phyloP scores from a whole-genome alignment of 2,797 vertebrate genomes.

The Pempheris klunzingeri region DNA sequence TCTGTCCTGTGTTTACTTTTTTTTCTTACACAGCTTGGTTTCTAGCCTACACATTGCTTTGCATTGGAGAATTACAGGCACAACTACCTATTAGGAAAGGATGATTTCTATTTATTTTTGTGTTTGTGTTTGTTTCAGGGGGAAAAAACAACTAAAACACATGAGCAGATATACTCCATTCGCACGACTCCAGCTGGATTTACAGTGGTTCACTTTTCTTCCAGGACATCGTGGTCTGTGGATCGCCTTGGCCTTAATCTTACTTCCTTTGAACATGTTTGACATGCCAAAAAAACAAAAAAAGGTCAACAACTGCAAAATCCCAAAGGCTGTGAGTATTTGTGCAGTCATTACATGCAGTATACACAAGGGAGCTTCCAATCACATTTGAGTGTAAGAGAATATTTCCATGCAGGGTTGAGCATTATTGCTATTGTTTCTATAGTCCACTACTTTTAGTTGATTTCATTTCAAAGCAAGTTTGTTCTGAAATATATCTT shows the following conservation, averaged over 20 bases:
- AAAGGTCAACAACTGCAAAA: constrained; percentile 36
- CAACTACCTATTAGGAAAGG: constrained; percentile 54
- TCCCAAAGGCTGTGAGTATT: constrained; percentile 72
- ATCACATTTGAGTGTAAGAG: not conserved
- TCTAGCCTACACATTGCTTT: constrained; percentile 67
- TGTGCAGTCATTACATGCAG: constrained; percentile 12
- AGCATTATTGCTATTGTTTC: not conserved
- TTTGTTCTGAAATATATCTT: not conserved
- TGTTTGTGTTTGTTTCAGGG: constrained; percentile 34
- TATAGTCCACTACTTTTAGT: not conserved
- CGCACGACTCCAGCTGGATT: constrained; percentile 39
- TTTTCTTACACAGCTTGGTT: constrained; percentile 56
- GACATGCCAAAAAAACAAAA: not conserved
- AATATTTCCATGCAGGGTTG: not conserved
- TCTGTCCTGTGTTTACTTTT: constrained; percentile 43
- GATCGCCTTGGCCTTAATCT: constrained; percentile 6
- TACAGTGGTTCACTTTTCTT: constrained; percentile 5
- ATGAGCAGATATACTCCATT: constrained; percentile 38
- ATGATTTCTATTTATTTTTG: constrained; percentile 45
- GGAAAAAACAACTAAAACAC: not conserved
- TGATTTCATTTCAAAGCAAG: not conserved
- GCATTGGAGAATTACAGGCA: constrained; percentile 68
- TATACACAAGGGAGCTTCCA: not conserved
- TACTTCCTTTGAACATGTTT: not conserved
- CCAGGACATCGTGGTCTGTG: no score